Conservation (phyloP, 2,797 vertebrate genomes). For the Melanogrammus aeglefinus region DNA sequence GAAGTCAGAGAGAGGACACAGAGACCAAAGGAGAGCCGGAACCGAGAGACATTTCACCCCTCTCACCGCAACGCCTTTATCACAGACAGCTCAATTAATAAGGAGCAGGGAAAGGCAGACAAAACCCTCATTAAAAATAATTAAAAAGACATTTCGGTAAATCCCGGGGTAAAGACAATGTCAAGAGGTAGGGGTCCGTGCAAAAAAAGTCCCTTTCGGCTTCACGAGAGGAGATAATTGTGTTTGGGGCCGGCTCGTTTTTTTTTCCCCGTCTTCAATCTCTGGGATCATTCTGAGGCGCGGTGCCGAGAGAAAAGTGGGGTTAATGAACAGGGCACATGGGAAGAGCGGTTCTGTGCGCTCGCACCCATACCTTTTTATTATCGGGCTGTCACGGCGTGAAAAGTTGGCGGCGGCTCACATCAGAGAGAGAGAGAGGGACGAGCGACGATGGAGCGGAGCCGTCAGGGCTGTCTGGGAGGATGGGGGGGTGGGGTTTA, state of each 20-base stretch:
- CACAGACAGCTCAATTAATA: not conserved
- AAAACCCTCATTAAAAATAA: not conserved
- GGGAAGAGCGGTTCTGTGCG: not conserved
- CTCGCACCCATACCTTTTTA: no score
- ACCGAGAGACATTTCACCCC: not conserved
- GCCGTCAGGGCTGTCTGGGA: not conserved
- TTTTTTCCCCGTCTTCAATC: not conserved
- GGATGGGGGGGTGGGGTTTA: no score
- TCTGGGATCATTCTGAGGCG: not conserved
- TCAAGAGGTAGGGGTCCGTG: not conserved
- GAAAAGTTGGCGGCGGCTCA: no score
- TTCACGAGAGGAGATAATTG: not conserved
- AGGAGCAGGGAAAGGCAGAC: not conserved
- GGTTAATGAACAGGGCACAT: not conserved
- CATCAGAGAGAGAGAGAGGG: no score
- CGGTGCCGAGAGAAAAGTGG: not conserved
- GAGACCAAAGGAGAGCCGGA: not conserved
- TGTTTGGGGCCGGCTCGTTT: not conserved
- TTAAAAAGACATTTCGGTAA: not conserved
- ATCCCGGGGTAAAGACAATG: not conserved
- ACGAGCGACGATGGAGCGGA: not conserved
- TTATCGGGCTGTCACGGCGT: no score
- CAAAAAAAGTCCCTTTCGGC: not conserved
- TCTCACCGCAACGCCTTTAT: not conserved
- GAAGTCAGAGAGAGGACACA: not conserved